These are phyloP conservation scores for Otocyon megalotis DNA, from an alignment of 2,113 vertebrate species.

Conservation along the genomic window DNA sequence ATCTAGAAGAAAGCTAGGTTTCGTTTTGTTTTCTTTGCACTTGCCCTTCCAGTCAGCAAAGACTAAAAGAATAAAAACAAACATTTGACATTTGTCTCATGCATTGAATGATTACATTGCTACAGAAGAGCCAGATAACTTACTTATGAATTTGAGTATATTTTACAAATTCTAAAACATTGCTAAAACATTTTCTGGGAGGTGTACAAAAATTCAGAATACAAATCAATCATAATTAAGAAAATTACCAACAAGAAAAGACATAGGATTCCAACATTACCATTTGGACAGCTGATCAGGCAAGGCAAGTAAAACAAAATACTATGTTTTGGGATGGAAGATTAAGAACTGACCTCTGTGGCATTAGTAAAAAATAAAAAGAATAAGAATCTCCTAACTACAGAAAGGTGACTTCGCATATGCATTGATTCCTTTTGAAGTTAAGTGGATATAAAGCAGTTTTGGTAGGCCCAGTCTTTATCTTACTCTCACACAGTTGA, in stretches of 20 bases:
- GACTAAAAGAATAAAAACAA: background rate
- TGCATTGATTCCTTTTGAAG: background rate
- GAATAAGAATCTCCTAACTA: background rate
- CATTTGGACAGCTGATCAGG: background rate
- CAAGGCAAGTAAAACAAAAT: background rate
- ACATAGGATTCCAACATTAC: background rate
- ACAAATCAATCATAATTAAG: slow-evolving; percentile 13
- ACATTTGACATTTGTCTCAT: background rate
- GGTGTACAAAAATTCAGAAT: background rate
- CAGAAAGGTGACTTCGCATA: background rate
- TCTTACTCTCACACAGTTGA: rapidly evolving
- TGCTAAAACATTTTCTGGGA: slow-evolving; percentile 46
- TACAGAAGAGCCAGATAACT: background rate
- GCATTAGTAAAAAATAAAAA: background rate
- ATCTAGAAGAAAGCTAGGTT: background rate
- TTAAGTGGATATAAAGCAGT: too few relatives aligned
- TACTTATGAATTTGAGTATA: background rate
- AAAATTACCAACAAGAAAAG: background rate
- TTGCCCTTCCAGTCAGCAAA: background rate
- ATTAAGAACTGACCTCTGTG: background rate
- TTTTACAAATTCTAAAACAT: background rate
- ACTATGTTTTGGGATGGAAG: background rate
- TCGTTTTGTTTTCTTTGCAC: background rate
- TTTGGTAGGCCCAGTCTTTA: background rate
- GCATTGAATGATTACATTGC: background rate